phyloP scores from a whole-genome alignment of 53 echinoderm and acorn worm species.

The Pentamera pediparva region DNA sequence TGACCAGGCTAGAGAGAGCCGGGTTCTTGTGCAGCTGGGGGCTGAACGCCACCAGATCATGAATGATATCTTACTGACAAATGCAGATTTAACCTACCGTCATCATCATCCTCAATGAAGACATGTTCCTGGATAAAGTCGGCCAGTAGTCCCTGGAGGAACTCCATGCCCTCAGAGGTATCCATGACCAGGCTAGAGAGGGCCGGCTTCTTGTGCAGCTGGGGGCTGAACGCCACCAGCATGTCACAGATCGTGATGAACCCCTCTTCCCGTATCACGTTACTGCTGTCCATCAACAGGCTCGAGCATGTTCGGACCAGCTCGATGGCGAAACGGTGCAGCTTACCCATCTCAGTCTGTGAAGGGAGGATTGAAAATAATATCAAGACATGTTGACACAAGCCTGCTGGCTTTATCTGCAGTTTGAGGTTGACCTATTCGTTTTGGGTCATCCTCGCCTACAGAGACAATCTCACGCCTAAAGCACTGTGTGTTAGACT shows the following conservation, averaged over 20 bases:
- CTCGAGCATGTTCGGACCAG: slow-evolving; percentile 79
- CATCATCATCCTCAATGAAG: slow-evolving; percentile 95
- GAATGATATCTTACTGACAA: not conserved
- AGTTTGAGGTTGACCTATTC: too few species aligned
- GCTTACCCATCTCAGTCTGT: slow-evolving; percentile 70
- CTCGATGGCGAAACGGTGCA: slow-evolving; percentile 62
- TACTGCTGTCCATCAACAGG: slow-evolving; percentile 81
- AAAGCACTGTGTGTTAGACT: too few species aligned
- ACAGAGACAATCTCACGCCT: too few species aligned
- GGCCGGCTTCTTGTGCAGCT: slow-evolving; percentile 63
- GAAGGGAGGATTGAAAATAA: not conserved
- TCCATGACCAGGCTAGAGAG: slow-evolving; percentile 65
- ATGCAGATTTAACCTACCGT: slow-evolving; percentile 45
- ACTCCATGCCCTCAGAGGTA: slow-evolving; percentile 58
- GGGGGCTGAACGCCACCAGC: slow-evolving; percentile 81
- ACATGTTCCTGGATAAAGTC: slow-evolving; percentile 97
- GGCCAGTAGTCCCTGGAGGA: slow-evolving; percentile 81
- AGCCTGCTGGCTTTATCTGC: not conserved
- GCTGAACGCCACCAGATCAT: slow-evolving; percentile 24
- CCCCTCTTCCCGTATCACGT: slow-evolving; percentile 72
- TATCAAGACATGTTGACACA: not conserved
- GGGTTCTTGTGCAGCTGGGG: slow-evolving; percentile 67
- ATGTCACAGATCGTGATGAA: slow-evolving; percentile 98
- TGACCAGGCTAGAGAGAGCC: slow-evolving; percentile 59
- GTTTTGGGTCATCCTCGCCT: too few species aligned